Evolutionary conservation across 2,888 invertebrate genomes (phyloP), one percentile per base, ranked within the genome.

Genomic region (Homarus gammarus): DNA sequence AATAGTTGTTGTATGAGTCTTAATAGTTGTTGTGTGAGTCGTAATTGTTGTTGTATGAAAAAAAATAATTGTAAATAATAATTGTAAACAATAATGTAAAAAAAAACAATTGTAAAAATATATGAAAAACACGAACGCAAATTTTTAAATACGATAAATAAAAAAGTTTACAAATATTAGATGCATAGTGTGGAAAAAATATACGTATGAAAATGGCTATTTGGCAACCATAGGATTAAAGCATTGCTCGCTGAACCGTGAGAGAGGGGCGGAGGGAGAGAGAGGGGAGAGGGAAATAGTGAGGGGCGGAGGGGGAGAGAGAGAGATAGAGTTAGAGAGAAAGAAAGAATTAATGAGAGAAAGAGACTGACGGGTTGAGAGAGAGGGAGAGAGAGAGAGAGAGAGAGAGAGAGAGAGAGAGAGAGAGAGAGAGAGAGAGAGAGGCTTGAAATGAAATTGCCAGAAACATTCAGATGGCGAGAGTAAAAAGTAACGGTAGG

Each of bases 151-250:
- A 70, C 31, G 22, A 70, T 15, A n/a, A 10, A 36, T n/a, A 36
- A 8, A 36, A 73, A 36, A 73, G 40, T 73, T 38, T 3, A 10
- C 36, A 73, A 73, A 73, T 38, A 15, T 33, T 36, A 73, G n/a
- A 36, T 72, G 22, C 73, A 73, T 40, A 40, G 40, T 5, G 33
- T 40, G 73, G 73, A 75, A 75, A 72, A 33, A 75, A 75, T 22
- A 38, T 40, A 38, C 40, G 73, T 75, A 75, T 75, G 40, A 75
- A 75, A 75, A 75, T 75, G 73, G 73, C 33, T 75, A 75, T 75
- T 75, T 75, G 73, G n/a, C 15, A n/a, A 40, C 36, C 73, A 75
- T 75, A 22, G 73, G 73, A 75, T 75, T 75, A 75, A 38, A 75
- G 40, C 40, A 36, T 12, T 36, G 73, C 15, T 5, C 73, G 40